Evolutionary conservation across 2,113 vertebrate species (phyloP).

Genomic region (Pheucticus melanocephalus): DNA sequence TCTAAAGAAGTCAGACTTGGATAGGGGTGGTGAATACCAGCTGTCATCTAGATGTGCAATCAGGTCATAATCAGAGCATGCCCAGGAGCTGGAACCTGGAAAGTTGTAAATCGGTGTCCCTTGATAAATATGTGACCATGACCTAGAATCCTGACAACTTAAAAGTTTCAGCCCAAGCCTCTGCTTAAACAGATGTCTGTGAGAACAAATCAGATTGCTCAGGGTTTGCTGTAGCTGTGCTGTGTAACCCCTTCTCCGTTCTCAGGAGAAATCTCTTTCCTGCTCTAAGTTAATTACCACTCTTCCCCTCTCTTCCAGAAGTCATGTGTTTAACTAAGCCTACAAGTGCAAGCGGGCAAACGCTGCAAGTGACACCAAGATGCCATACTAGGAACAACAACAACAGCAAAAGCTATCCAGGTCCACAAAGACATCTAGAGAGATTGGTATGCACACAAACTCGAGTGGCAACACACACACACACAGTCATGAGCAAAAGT

Average conservation of each 20-base stretch:
- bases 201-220: not conserved
- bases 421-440: not conserved
- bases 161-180: not conserved
- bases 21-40: not conserved
- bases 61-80: not conserved
- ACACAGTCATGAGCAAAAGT: accelerated
- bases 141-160: not conserved
- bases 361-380: not conserved
- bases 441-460: not conserved
- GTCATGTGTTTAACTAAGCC: not conserved
- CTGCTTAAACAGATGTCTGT: not conserved
- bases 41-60: not conserved
- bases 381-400: not conserved
- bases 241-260: not conserved
- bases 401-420: not conserved
- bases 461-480: not conserved
- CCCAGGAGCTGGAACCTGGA: not conserved
- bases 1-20: not conserved
- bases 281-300: not conserved
- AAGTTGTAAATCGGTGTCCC: not conserved
- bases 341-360: not conserved
- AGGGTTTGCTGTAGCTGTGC: not conserved
- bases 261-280: not conserved
- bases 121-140: not conserved
- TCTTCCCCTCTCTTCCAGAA: not conserved